phyloP scores from a whole-genome alignment of 92 coral and sea anemone species.

The Phenganax marumi region DNA sequence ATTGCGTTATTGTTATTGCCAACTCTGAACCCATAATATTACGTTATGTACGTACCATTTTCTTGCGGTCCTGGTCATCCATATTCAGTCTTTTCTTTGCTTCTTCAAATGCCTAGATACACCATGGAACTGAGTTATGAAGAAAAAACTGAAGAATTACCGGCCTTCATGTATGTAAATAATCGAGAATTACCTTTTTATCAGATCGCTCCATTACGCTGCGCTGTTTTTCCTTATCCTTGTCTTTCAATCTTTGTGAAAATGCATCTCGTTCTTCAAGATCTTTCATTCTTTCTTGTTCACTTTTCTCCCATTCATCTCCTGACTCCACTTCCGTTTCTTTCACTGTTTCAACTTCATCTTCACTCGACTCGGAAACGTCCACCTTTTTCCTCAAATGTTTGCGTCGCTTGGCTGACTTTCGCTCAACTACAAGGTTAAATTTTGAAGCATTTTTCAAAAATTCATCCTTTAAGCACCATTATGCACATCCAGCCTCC shows the following conservation, averaged over 20 bases:
- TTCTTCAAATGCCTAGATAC: conserved; percentile 82
- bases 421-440: conserved; percentile 27
- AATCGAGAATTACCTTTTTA: conserved; percentile 61
- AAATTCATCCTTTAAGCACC: too few relatives aligned
- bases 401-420: conserved; percentile 74
- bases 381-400: conserved; percentile 76
- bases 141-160: background rate
- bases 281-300: conserved; percentile 71
- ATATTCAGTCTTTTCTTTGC: conserved; percentile 87
- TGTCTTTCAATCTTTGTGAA: conserved; percentile 76
- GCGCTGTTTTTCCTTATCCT: conserved; percentile 85
- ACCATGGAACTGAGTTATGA: too few relatives aligned
- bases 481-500: too few relatives aligned
- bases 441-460: too few relatives aligned
- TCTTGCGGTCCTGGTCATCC: conserved; percentile 94
- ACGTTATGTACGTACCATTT: conserved; percentile 62
- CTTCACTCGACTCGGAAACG: conserved; percentile 72
- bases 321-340: conserved; percentile 55
- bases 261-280: conserved; percentile 92
- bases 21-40: background rate
- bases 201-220: conserved; percentile 88
- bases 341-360: conserved; percentile 12
- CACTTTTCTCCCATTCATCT: conserved; percentile 95
- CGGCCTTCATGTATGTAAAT: background rate
- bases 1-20: background rate